Base-by-base conservation (phyloP, 2,113 vertebrate genomes). In the Zapus hudsonius region DNA sequence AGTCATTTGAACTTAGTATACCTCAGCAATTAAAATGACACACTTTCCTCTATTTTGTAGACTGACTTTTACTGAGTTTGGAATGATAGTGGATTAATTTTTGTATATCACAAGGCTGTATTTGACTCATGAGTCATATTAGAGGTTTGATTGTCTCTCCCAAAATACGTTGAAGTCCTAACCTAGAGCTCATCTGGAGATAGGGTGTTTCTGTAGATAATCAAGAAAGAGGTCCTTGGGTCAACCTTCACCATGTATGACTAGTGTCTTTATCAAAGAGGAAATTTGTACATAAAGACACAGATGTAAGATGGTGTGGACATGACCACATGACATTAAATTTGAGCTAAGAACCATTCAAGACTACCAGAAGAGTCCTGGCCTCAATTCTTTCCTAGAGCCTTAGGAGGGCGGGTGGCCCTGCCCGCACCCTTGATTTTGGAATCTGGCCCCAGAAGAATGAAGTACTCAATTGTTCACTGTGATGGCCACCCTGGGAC, bases 321-420 rank as follows among this genome's bases (percentile, higher is more conserved):
- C 8, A 10, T 2, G 23, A 29, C 33, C 23, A 57, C 3, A 29
- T 63, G 75, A 31, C 8, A 3, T 1, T 36, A 40, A n/a, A 52
- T 17, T 55, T 5, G 17, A n/a, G n/a, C 4, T 10, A 19, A 20
- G 61, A 42, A 63, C 38, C 2, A 0, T 19, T 16, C 2, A 5
- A n/a, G 55, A 38, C 70, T 25, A 2, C 19, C 11, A 3, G 63
- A 10, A n/a, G 38, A 19, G 33, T 15, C 13, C 0, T 15, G 55
- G 55, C 12, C 0, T 8, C 25, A 20, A 3, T 3, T 38, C 66
- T 89, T 81, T 17, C 19, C 17, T 7, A n/a, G n/a, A n/a, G n/a
- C n/a, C n/a, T 57, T 29, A 17, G 1, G 0, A 20, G 44, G 44
- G 66, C 33, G 1, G 0, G 0, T 0, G 3, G 59, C 2, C 31